A percentile compares a stretch with the other conserved stretches of the same genome.
Evolutionary conservation across 2,113 vertebrate species (phyloP).

Genomic region (Ploceus nigricollis): DNA sequence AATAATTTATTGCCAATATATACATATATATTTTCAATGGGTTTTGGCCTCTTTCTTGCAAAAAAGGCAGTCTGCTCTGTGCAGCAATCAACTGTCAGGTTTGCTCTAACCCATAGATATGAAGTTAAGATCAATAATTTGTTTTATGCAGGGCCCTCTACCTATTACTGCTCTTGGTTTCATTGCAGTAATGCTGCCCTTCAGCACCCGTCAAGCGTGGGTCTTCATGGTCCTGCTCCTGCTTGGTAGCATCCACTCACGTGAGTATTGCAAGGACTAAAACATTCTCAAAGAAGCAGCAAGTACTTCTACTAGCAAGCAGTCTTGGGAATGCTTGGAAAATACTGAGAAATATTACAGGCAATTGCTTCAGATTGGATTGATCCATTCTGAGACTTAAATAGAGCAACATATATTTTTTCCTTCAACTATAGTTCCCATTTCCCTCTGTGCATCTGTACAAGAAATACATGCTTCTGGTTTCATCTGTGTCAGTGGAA

Average conservation of each 20-base stretch:
- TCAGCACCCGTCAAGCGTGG: not conserved
- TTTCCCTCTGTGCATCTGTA: not conserved
- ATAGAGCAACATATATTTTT: not conserved
- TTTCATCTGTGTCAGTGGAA: not conserved
- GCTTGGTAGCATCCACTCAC: not conserved
- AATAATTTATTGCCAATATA: not conserved
- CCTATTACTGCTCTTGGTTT: not conserved
- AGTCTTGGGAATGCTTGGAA: not conserved
- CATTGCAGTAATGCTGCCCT: conserved; percentile 21
- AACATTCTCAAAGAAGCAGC: not conserved
- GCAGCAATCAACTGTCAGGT: not conserved
- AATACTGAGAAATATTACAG: not conserved
- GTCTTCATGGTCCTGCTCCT: not conserved
- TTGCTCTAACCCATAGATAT: not conserved
- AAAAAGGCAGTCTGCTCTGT: not conserved
- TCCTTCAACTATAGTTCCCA: rapidly evolving
- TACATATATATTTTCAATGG: not conserved
- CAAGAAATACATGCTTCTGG: not conserved
- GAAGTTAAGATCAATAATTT: not conserved
- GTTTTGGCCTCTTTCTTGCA: not conserved
- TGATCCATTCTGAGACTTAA: not conserved
- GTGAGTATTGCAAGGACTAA: conserved; percentile 40
- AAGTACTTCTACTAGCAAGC: not conserved
- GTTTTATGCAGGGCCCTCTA: not conserved
- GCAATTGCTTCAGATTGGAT: not conserved